phyloP scores from a whole-genome alignment of 2,888 invertebrate species.

The Drosophila bunnanda region DNA sequence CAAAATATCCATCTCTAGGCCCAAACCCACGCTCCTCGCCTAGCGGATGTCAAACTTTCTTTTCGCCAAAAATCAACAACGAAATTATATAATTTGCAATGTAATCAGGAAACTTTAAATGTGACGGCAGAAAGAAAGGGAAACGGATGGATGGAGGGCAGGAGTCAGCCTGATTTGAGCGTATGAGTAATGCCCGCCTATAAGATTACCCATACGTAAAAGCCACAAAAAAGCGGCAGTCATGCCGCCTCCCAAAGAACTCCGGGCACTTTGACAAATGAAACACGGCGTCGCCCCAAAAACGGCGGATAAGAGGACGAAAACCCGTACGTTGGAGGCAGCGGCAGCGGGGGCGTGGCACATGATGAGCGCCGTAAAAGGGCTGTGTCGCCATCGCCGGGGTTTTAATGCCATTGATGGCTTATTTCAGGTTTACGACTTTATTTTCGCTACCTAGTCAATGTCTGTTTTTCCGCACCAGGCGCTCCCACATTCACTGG shows the following conservation, averaged over 20 bases:
- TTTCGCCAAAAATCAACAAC: conserved; percentile 65
- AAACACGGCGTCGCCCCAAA: conserved; percentile 61
- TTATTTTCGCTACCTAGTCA: conserved; percentile 76
- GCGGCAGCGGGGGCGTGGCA: conserved; percentile 17
- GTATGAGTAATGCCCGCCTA: conserved; percentile 77
- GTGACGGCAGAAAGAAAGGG: conserved; percentile 16
- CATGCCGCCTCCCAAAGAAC: conserved; percentile 49
- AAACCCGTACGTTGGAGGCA: conserved; percentile 12
- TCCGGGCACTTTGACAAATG: conserved; percentile 76
- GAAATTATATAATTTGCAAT: conserved; percentile 79
- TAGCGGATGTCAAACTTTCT: conserved; percentile 41
- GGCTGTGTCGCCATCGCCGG: conserved; percentile 58
- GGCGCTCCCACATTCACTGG: conserved; percentile 40
- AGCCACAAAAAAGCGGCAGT: conserved; percentile 71
- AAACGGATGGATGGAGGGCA: background rate
- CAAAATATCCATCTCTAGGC: background rate
- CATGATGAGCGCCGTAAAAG: conserved; percentile 55
- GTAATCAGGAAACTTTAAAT: conserved; percentile 78
- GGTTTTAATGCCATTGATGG: conserved; percentile 80
- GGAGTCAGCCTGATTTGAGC: conserved; percentile 56
- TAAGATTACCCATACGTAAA: conserved; percentile 76
- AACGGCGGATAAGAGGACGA: conserved; percentile 27
- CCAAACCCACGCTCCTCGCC: background rate
- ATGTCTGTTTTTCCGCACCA: conserved; percentile 42
- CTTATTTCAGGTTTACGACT: conserved; percentile 80